Base-by-base conservation (phyloP, 1,140 invertebrate species). In the Hyles vespertilio region DNA sequence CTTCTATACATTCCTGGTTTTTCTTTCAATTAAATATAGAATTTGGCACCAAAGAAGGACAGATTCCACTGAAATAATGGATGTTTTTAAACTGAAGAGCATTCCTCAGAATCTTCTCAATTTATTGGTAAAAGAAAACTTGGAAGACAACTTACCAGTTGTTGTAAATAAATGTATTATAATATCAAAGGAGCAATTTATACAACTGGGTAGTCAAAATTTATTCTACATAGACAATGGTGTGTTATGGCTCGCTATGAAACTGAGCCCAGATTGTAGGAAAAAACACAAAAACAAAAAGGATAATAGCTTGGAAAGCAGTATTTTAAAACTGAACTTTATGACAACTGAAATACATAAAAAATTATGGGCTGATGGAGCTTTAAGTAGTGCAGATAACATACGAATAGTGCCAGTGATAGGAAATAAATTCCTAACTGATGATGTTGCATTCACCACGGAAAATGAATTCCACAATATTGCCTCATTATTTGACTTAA, bases 201-300 rank as follows among this genome's bases (percentile, higher is more conserved):
- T 86, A 33, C 72, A 86, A 47, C 63, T 87, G 9, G 70, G 75
- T 58, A 67, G 76, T 58, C 77, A 86, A 59, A 89, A 89, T 56
- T 75, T 87, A 59, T 89, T 87, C 56, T 89, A 87, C 63, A 58
- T 73, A 52, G 84, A 89, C 58, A 82, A 79, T 74, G 80, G 74
- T 32, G 74, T 84, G n/a, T 60, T 89, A 6, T 87, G 84, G 86
- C 62, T 87, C 9, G 70, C 67, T 12, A 51, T 86, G 45, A 84
- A 82, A 67, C 60, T 87, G 63, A 58, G 75, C 12, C 49, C 73
- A 56, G 68, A 75, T 56, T 65, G 56, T 44, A 82, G 76, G 62
- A 75, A 64, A 51, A 79, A 73, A 59, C 51, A 70, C 48, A 64
- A 74, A 63, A 56, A 69, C 12, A 77, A 67, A 48, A 11, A 47